Base-by-base conservation (phyloP, 2,888 invertebrate genomes). In the Zygaena filipendulae region DNA sequence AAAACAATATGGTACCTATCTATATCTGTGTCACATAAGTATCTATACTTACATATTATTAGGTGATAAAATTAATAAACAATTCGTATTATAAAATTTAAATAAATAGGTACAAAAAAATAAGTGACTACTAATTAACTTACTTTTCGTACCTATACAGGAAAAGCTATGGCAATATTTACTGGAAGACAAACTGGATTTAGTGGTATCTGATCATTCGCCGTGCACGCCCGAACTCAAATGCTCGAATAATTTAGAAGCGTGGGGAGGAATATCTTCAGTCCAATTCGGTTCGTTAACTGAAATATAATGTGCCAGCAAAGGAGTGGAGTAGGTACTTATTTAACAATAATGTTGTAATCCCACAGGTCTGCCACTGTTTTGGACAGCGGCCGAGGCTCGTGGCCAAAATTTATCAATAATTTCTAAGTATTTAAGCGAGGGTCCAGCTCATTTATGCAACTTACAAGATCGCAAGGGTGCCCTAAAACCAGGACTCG, bases 231-330 rank as follows among this genome's bases (percentile, higher is more conserved):
- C 86, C 0, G 84, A 86, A 11, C 67, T 84, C 7, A 87, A 87
- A 43, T 69, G 81, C 24, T 84, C 84, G 13, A 81, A 88, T 46
- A 88, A 88, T 47, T 49, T 88, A 33, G 81, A 82, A 40, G 88
- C 89, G 13, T 88, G 88, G 87, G 88, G 88, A 14, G 90, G 90
- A 24, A 86, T 90, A 34, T 85, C 88, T 1, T 87, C 88, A 0
- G 62, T 90, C 12, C 90, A 90, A 53, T 86, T 88, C 52, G 87
- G 87, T 84, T 59, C 35, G 48, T 43, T n/a, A n/a, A n/a, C n/a
- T n/a, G n/a, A n/a, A n/a, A n/a, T n/a, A n/a, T n/a, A n/a, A n/a
- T n/a, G 12, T 19, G 8, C 19, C 20, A 10, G 4, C 3, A 18
- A 18, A 18, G 4, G 3, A 5, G 12, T 9, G n/a, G n/a, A n/a